Evolutionary conservation across 2,797 vertebrate genomes (phyloP).

Genomic region (Coccyzus lansbergi): DNA sequence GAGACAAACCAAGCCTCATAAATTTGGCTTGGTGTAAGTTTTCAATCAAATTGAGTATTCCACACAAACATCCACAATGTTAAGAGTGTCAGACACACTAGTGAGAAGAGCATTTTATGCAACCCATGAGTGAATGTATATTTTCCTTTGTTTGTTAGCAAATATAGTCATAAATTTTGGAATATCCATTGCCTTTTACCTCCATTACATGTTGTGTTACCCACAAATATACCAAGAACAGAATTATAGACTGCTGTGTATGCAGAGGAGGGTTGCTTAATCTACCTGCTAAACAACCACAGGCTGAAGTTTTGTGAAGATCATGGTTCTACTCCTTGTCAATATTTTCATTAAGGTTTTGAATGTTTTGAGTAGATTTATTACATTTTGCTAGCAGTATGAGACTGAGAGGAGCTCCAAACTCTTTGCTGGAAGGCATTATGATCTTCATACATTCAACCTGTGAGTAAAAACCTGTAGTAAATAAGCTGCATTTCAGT

Average conservation of each 20-base stretch:
- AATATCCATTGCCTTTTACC: neutral
- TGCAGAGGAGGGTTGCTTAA: neutral
- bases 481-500: neutral
- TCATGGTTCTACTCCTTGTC: neutral
- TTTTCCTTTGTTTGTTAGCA: neutral
- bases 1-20: neutral
- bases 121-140: neutral
- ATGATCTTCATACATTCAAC: neutral
- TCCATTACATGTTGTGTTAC: fast-evolving
- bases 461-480: neutral
- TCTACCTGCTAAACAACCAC: neutral
- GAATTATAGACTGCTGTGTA: neutral
- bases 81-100: neutral
- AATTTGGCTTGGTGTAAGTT: neutral
- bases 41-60: neutral
- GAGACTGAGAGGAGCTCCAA: neutral
- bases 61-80: neutral
- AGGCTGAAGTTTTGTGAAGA: neutral
- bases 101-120: neutral
- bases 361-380: neutral
- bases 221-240: neutral
- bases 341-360: neutral
- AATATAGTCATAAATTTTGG: neutral
- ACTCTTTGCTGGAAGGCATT: neutral
- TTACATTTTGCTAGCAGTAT: neutral